phyloP scores from a whole-genome alignment of 1,140 invertebrate genomes.

The Papilio helenus region DNA sequence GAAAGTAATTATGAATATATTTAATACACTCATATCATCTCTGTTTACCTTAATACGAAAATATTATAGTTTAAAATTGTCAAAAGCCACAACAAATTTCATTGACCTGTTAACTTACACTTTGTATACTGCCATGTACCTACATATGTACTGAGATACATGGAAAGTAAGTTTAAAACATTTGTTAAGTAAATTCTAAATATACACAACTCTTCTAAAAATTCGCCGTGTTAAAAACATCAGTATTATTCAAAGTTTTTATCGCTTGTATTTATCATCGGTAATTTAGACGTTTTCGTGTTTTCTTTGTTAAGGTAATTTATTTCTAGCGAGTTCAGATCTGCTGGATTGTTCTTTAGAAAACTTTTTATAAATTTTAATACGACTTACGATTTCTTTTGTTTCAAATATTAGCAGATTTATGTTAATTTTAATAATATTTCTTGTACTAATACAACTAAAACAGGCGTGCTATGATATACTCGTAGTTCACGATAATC shows the following conservation, averaged over 20 bases:
- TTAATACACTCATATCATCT: background rate
- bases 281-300: constrained; percentile 7
- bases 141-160: background rate
- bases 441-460: no score
- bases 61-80: background rate
- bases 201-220: background rate
- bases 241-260: background rate
- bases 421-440: no score
- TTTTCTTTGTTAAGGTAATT: background rate
- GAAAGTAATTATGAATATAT: background rate
- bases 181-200: background rate
- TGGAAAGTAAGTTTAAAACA: background rate
- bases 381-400: background rate
- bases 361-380: background rate
- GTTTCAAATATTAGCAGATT: no score
- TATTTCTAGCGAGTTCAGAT: background rate
- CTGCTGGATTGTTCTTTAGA: background rate
- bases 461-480: no score
- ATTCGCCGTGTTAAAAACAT: background rate
- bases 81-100: background rate
- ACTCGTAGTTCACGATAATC: no score
- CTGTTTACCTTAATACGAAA: background rate
- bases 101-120: background rate
- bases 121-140: background rate
- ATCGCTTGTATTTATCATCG: constrained; percentile 9